These are phyloP conservation scores for Scaptomyza parva DNA, from an alignment of 2,888 invertebrate species.

Conservation along the genomic window DNA sequence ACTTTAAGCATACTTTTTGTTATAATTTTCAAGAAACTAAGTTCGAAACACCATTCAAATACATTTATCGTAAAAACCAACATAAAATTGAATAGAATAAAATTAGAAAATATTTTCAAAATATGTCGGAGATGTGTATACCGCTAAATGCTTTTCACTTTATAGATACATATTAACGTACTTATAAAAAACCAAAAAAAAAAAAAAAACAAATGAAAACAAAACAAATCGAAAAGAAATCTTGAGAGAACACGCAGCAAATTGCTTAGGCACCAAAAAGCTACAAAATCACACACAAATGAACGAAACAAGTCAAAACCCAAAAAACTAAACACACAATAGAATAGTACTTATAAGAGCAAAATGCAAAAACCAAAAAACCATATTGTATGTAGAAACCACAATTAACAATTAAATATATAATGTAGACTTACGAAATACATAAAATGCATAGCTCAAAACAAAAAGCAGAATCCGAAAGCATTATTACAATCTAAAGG, in stretches of 20 bases:
- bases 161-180: constrained; percentile 33
- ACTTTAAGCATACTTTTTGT: constrained; percentile 17
- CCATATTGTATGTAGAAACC: constrained; percentile 44
- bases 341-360: constrained; percentile 54
- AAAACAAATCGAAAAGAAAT: constrained; percentile 33
- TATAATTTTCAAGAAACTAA: constrained; percentile 10
- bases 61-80: neutral
- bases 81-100: constrained; percentile 5
- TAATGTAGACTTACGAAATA: constrained; percentile 41
- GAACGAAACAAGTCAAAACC: constrained; percentile 55
- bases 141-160: constrained; percentile 52
- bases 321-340: constrained; percentile 57
- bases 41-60: constrained; percentile 29
- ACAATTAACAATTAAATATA: constrained; percentile 37
- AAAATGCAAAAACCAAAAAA: constrained; percentile 21
- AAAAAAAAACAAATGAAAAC: constrained; percentile 32
- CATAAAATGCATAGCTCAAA: constrained; percentile 47
- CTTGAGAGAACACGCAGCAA: constrained; percentile 73
- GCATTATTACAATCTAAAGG: constrained; percentile 28
- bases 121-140: constrained; percentile 22
- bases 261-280: constrained; percentile 80
- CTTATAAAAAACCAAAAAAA: constrained; percentile 10
- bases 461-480: constrained; percentile 19
- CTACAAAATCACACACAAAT: constrained; percentile 71
- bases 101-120: constrained; percentile 15